phyloP scores from a whole-genome alignment of 2,797 vertebrate species.

The Enteromius viviparus region DNA sequence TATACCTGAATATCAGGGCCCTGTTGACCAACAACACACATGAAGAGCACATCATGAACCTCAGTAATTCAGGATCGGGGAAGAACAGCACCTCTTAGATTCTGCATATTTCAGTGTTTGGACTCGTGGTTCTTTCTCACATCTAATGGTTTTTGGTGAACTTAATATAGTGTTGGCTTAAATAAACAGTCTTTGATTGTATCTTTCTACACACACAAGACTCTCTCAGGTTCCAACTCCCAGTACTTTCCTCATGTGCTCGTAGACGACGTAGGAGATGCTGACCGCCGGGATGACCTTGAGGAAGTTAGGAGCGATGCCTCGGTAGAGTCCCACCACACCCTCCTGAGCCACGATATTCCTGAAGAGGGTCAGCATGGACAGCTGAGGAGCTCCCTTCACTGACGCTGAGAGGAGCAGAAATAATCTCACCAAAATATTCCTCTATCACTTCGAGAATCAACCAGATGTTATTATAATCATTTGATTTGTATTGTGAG shows the following conservation, averaged over 20 bases:
- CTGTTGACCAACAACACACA: slow-evolving; percentile 61
- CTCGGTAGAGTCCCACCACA: slow-evolving; percentile 89
- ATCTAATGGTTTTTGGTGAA: neutral
- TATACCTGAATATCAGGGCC: slow-evolving; percentile 56
- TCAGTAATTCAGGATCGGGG: neutral
- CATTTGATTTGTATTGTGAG: neutral
- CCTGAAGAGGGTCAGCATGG: slow-evolving; percentile 85
- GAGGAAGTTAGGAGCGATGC: slow-evolving; percentile 97
- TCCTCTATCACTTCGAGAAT: too few species aligned
- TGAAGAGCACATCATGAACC: slow-evolving; percentile 18
- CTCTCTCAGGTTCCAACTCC: slow-evolving; percentile 72
- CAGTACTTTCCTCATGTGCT: slow-evolving; percentile 90
- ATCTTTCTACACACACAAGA: neutral
- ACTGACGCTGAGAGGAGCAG: slow-evolving; percentile 76
- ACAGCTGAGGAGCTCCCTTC: slow-evolving; percentile 84
- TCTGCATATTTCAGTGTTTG: slow-evolving; percentile 17
- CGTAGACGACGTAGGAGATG: slow-evolving; percentile 96
- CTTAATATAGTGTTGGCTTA: neutral
- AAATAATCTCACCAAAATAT: neutral
- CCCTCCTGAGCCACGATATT: slow-evolving; percentile 90
- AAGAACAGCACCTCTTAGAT: slow-evolving; percentile 3
- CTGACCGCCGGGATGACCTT: slow-evolving; percentile 97
- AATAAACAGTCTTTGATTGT: slow-evolving; percentile 1
- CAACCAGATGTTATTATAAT: neutral
- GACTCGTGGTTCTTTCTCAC: neutral